A percentile compares a stretch with the other conserved stretches of the same genome.
These are phyloP conservation scores for Ochropleura plecta DNA, from an alignment of 2,888 invertebrate species.

Conservation along the genomic window DNA sequence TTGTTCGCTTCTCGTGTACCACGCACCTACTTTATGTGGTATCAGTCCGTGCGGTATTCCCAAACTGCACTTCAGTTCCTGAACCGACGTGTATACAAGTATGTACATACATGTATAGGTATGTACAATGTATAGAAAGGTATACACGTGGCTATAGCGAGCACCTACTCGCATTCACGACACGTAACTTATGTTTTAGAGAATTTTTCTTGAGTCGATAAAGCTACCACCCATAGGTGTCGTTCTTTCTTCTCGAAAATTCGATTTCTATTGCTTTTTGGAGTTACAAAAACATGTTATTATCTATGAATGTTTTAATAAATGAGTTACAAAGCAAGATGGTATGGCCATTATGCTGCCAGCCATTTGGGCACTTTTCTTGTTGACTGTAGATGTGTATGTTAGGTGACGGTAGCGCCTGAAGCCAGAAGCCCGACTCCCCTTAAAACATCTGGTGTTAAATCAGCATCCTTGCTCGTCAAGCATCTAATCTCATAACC, in stretches of 20 bases:
- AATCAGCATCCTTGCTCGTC: constrained; percentile 72
- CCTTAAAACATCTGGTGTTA: constrained; percentile 71
- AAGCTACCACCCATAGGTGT: not conserved
- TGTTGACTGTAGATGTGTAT: too few relatives aligned
- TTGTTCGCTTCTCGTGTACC: constrained; percentile 66
- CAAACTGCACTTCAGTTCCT: constrained; percentile 89
- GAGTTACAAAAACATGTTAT: not conserved
- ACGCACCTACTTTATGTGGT: constrained; percentile 85
- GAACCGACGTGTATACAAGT: constrained; percentile 66
- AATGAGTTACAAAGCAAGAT: not conserved
- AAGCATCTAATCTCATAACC: constrained; percentile 82
- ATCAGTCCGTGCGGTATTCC: constrained; percentile 90
- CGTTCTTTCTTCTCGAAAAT: not conserved
- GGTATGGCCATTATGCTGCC: too few relatives aligned
- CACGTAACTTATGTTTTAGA: constrained; percentile 83
- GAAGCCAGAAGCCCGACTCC: too few relatives aligned
- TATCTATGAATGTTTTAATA: not conserved
- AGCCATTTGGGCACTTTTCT: too few relatives aligned
- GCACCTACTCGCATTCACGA: constrained; percentile 75
- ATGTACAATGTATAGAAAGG: constrained; percentile 36
- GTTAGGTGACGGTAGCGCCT: too few relatives aligned
- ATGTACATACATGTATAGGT: constrained; percentile 48
- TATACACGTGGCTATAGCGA: constrained; percentile 52
- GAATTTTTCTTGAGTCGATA: constrained; percentile 70
- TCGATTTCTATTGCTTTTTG: not conserved